These are phyloP conservation scores for Crotalus viridis DNA, from an alignment of 2,113 vertebrate species.

Conservation along the genomic window DNA sequence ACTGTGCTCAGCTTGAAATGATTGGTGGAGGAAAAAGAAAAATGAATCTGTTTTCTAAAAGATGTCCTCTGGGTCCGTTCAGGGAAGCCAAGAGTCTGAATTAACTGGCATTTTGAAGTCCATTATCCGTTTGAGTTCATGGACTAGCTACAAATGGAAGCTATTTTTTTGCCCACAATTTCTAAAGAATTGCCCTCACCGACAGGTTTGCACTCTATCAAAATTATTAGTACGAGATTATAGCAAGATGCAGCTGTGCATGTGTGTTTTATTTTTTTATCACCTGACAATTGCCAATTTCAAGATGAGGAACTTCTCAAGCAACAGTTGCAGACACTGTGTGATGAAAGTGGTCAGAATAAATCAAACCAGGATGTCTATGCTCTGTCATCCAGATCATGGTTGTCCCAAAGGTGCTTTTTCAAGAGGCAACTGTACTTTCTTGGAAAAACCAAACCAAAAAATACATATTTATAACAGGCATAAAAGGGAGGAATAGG, in stretches of 20 bases:
- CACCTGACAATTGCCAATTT: background rate
- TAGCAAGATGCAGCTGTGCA: background rate
- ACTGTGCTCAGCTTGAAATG: background rate
- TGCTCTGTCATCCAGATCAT: background rate
- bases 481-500: background rate
- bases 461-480: background rate
- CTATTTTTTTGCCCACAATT: background rate
- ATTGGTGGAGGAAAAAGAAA: background rate
- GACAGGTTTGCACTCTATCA: background rate
- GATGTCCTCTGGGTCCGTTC: background rate
- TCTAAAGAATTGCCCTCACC: background rate
- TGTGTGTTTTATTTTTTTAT: background rate
- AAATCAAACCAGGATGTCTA: background rate
- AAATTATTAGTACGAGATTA: background rate
- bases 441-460: background rate
- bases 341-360: background rate
- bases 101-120: background rate
- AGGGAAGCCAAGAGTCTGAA: background rate
- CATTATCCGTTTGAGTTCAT: background rate
- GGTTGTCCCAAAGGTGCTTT: background rate
- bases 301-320: background rate
- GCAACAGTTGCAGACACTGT: background rate
- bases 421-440: background rate
- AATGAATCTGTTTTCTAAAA: background rate
- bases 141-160: background rate